Conservation (phyloP, 2,797 vertebrate genomes). For the Coilia nasus region DNA sequence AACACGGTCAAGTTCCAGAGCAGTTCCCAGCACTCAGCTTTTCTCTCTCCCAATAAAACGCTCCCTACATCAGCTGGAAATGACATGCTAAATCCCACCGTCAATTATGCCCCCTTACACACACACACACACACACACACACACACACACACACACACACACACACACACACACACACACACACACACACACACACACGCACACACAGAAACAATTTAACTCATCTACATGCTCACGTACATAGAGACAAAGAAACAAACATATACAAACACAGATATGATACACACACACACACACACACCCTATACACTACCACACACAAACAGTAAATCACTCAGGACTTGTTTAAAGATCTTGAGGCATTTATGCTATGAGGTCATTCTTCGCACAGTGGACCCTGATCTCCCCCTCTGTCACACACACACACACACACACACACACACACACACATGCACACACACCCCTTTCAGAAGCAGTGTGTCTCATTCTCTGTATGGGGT, state of each 20-base stretch:
- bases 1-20: neutral
- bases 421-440: conserved; percentile 22
- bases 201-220: neutral
- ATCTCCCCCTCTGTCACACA: neutral
- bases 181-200: neutral
- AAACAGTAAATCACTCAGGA: neutral
- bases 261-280: too few species aligned
- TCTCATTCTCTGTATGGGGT: neutral
- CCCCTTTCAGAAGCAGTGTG: neutral
- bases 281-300: neutral
- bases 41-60: conserved; percentile 14
- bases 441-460: neutral
- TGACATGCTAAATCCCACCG: neutral
- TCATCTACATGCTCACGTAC: too few species aligned
- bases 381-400: conserved; percentile 17
- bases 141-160: neutral
- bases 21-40: conserved; percentile 11
- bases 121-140: neutral
- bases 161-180: neutral
- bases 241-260: too few species aligned
- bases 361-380: conserved; percentile 24
- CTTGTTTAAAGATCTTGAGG: neutral
- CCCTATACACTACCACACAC: neutral
- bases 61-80: conserved; percentile 12
- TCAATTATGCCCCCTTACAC: neutral